A percentile compares a stretch with the other conserved stretches of the same genome.
phyloP scores from a whole-genome alignment of 2,888 invertebrate species.

The Capitulum mitella region DNA sequence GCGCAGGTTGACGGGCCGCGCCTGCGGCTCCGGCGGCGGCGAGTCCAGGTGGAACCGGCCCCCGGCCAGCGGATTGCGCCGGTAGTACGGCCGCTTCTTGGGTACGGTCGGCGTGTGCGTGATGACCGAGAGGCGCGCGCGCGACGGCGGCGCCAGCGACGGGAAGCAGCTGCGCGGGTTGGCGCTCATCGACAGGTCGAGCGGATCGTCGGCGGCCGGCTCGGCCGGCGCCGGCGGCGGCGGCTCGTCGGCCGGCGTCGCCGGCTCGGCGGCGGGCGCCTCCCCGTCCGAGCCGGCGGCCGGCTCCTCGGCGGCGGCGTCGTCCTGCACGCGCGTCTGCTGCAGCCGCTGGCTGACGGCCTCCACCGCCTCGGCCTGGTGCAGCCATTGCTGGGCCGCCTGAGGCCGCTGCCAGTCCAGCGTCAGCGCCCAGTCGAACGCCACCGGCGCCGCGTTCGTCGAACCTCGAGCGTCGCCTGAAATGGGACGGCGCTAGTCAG shows the following conservation, averaged over 20 bases:
- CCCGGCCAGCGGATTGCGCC: too few relatives aligned
- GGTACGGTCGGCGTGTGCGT: background rate
- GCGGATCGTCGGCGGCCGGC: background rate
- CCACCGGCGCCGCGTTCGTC: too few relatives aligned
- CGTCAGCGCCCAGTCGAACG: background rate
- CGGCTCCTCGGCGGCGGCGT: background rate
- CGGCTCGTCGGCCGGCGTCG: background rate
- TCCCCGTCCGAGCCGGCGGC: background rate
- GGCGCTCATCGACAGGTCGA: background rate
- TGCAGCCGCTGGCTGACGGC: background rate
- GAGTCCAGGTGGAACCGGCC: background rate
- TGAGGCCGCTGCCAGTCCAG: background rate
- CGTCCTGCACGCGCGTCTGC: background rate
- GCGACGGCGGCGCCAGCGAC: background rate
- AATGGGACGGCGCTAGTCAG: too few relatives aligned
- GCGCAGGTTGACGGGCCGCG: too few relatives aligned
- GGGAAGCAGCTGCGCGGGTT: constrained; percentile 3
- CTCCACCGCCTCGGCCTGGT: background rate
- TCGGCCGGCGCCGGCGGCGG: constrained; percentile 6
- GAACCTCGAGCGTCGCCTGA: too few relatives aligned
- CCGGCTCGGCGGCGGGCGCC: constrained; percentile 9
- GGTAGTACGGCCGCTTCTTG: background rate
- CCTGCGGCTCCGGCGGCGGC: background rate
- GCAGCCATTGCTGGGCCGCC: background rate
- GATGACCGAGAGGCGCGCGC: background rate